Base-by-base conservation (phyloP, 2,113 vertebrate genomes). In the Pagrus major region DNA sequence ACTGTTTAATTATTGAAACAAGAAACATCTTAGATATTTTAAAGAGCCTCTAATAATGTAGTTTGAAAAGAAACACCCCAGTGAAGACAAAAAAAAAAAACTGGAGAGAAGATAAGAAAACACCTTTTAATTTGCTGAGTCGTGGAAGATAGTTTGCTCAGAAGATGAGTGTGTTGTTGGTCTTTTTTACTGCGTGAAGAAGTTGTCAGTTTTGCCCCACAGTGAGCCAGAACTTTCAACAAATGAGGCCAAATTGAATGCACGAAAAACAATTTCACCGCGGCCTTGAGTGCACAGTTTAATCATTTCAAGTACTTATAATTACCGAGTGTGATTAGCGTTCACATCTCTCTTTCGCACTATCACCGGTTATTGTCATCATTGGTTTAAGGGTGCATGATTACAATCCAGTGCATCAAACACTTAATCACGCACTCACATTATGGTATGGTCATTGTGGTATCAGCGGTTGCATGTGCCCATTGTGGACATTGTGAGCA, bases 1-100 rank as follows among this genome's bases (percentile, higher is more conserved):
- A 84, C 90, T 88, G 83, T 93, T 94, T 93, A 93, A 93, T 93
- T 91, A 94, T 92, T 92, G 82, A 92, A 92, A 92, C 73, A 86
- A 89, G 90, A 94, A 91, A 93, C 90, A 91, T 94, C 90, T 89
- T 84, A 88, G 90, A 93, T 92, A 86, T 85, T 93, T 91, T 90
- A 91, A 93, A 93, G 78, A 83, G 80, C 83, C 67, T 88, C 90
- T 87, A 89, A 89, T 89, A 93, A 85, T 84, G 81, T 69, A 70
- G 81, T 90, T 88, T 83, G 84, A 58, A 72, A 83, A 86, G 84
- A 89, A 92, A 76, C 67, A 85, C 86, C 78, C 84, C 73, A 5
- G 74, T 42, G 58, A 78, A 91, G 80, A 86, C 61, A 71, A 85
- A 78, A n/a, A n/a, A n/a, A n/a, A n/a, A n/a, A n/a, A 85, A 71